Evolutionary conservation across 2,888 invertebrate genomes (phyloP), one percentile per base, ranked within the genome.

Genomic region (Campoletis raptor): DNA sequence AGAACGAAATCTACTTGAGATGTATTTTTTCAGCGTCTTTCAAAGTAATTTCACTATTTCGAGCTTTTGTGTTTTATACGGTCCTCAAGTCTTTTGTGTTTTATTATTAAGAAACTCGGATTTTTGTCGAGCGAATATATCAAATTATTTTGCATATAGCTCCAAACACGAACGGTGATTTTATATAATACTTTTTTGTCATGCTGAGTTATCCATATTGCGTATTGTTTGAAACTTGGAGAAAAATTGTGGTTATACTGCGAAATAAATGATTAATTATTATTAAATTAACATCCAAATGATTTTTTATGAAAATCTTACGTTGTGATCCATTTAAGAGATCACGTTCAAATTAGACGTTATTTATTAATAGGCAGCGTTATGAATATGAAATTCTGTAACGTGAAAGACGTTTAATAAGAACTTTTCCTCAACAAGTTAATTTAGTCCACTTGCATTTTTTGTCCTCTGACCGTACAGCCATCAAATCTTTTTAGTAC

Each of bases 11-110:
- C 70, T 70, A 78, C 78, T 78, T 30, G 67, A 54, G 67, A 48
- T 78, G 40, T 67, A 54, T 67, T 78, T 78, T 78, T 78, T 40
- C 78, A 67, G 67, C 40, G 78, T 18, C 54, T 78, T 69, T 69
- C 1, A 54, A 78, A 54, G 78, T 40, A 78, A 78, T 78, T 78
- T 66, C 48, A 40, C 54, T 24, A 40, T 52, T 77, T 77, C 40
- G 52, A 78, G 67, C 67, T 78, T 54, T 70, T 18, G 7, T 52
- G 24, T 70, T 42, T 24, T 40, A 7, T 30, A 40, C 67, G 6
- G 30, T 18, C 8, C 40, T 54, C 9, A 54, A 64, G 40, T 77
- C 77, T 66, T 79, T 69, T 40, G 70, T 61, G 45, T 80, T 67
- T 57, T 61, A 70, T 70, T 70, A 80, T 80, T 45, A 67, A 61